phyloP scores from a whole-genome alignment of 2,888 invertebrate species.

The Xestobium rufovillosum region DNA sequence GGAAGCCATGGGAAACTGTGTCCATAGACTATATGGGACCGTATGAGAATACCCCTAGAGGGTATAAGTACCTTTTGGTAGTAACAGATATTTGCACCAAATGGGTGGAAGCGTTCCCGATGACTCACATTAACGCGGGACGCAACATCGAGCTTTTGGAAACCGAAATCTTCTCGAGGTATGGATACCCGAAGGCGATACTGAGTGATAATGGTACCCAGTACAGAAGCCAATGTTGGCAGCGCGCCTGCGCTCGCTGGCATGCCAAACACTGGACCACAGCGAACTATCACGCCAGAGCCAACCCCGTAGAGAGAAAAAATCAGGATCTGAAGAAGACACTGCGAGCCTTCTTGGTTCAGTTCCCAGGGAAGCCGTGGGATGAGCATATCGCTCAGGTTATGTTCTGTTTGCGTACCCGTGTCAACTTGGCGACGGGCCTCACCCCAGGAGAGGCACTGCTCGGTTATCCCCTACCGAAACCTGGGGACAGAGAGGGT shows the following conservation, averaged over 20 bases:
- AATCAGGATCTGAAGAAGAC: slow-evolving; percentile 9
- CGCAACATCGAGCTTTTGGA: neutral
- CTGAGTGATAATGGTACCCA: too few species aligned
- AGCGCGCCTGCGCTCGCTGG: too few species aligned
- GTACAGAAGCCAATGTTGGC: too few species aligned
- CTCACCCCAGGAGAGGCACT: neutral
- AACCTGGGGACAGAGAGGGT: neutral
- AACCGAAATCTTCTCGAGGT: slow-evolving; percentile 2
- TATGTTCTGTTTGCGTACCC: slow-evolving; percentile 1
- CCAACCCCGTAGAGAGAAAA: slow-evolving; percentile 7
- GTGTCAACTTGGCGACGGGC: neutral
- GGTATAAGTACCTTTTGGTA: too few species aligned
- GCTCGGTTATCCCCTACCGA: neutral
- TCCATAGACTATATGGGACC: slow-evolving; percentile 6
- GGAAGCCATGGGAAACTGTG: slow-evolving; percentile 5
- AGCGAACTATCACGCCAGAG: too few species aligned
- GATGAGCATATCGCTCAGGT: slow-evolving; percentile 2
- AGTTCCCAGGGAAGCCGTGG: slow-evolving; percentile 1
- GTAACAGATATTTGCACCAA: slow-evolving; percentile 3
- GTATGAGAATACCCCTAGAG: slow-evolving; percentile 1
- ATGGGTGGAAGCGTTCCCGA: slow-evolving; percentile 9
- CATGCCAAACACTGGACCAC: too few species aligned
- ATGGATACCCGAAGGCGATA: neutral
- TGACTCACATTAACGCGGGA: neutral
- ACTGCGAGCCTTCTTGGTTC: neutral